These are phyloP conservation scores for Sorex maritimensis DNA, from an alignment of 2,797 vertebrate species.

Conservation along the genomic window DNA sequence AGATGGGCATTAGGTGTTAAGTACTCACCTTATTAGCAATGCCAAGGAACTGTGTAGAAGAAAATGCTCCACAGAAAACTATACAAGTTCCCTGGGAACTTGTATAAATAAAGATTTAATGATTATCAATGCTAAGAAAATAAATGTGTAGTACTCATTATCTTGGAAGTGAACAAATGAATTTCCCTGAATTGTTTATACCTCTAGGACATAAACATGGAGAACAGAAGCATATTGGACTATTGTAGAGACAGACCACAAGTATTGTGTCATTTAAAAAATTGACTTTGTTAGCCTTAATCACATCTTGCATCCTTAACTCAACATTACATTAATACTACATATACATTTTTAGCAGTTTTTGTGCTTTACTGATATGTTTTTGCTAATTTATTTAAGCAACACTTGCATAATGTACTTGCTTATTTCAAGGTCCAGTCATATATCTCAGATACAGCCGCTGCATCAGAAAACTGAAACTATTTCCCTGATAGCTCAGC, in stretches of 20 bases:
- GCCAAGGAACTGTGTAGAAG: background rate
- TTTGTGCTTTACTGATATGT: background rate
- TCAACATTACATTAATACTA: slow-evolving; percentile 7
- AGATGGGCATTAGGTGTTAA: background rate
- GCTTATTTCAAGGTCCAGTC: background rate
- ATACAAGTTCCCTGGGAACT: background rate
- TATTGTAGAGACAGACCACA: background rate
- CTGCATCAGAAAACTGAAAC: background rate
- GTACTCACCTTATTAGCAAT: slow-evolving; percentile 1
- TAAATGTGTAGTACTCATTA: slow-evolving; percentile 14
- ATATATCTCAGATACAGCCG: background rate
- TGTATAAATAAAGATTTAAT: slow-evolving; percentile 38
- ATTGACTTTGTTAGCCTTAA: background rate
- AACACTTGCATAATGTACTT: background rate
- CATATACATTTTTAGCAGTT: background rate
- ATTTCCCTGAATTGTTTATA: slow-evolving; percentile 63
- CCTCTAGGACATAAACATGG: background rate
- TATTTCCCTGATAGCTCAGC: background rate
- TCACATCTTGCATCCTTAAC: background rate
- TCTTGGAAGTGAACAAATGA: slow-evolving; percentile 25
- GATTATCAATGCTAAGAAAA: slow-evolving; percentile 51
- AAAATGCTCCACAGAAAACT: slow-evolving; percentile 37
- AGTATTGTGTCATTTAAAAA: background rate
- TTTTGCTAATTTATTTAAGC: slow-evolving; percentile 22
- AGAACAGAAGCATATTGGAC: slow-evolving; percentile 20